phyloP scores from a whole-genome alignment of 1,140 invertebrate genomes.

The Cepaea nemoralis region DNA sequence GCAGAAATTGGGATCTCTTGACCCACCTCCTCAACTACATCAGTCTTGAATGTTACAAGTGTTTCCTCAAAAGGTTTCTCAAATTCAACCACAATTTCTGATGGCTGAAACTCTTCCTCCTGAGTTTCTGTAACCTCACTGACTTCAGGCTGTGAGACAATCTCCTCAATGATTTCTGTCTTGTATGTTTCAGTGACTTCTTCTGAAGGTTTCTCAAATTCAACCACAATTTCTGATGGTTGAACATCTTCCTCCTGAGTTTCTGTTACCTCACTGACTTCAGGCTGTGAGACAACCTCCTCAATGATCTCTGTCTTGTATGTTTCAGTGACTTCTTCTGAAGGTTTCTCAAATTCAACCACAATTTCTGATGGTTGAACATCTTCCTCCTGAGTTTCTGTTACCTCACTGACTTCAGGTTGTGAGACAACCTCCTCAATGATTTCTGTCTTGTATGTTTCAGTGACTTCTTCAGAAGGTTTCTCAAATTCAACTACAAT shows the following conservation, averaged over 20 bases:
- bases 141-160: conserved; percentile 44
- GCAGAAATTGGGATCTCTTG: conserved; percentile 44
- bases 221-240: conserved; percentile 25
- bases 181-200: conserved; percentile 44
- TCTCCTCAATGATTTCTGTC: conserved; percentile 46
- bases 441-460: conserved; percentile 47
- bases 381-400: conserved; percentile 46
- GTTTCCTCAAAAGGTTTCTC: conserved; percentile 40
- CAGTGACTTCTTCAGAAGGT: conserved; percentile 42
- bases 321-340: conserved; percentile 31
- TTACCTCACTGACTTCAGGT: conserved; percentile 43
- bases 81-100: conserved; percentile 51
- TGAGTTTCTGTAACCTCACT: conserved; percentile 45
- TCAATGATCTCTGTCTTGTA: conserved; percentile 35
- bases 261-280: conserved; percentile 43
- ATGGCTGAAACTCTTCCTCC: conserved; percentile 44
- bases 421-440: conserved; percentile 43
- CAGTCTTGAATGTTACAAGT: conserved; percentile 42
- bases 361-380: conserved; percentile 51
- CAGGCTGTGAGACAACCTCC: conserved; percentile 44
- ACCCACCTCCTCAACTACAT: conserved; percentile 43
- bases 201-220: conserved; percentile 33
- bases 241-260: conserved; percentile 33
- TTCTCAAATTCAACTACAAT: conserved; percentile 36
- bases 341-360: conserved; percentile 40